phyloP scores from a whole-genome alignment of 2,113 vertebrate species.

The Noturus placidus region DNA sequence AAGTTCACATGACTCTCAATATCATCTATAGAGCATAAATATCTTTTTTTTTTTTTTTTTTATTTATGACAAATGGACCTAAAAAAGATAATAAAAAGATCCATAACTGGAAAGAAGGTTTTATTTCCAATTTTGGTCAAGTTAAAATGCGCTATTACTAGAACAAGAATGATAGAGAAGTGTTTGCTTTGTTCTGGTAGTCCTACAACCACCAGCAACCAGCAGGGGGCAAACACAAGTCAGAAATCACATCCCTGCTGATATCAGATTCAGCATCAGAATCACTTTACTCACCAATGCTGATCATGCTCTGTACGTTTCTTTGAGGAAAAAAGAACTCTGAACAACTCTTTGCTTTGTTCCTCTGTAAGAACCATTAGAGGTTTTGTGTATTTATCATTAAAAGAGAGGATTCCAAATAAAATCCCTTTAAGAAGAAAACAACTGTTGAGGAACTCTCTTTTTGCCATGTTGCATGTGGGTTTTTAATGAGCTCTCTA shows the following conservation, averaged over 20 bases:
- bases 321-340: background rate
- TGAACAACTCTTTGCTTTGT: background rate
- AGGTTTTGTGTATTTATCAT: background rate
- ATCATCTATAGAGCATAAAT: background rate
- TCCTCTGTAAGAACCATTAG: background rate
- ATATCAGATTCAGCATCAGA: background rate
- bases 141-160: too few relatives aligned
- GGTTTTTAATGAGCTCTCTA: background rate
- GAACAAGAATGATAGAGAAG: background rate
- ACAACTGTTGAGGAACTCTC: background rate
- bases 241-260: background rate
- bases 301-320: background rate
- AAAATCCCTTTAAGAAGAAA: background rate
- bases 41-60: too few relatives aligned
- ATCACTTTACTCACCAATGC: background rate
- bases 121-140: background rate
- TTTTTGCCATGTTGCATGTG: background rate
- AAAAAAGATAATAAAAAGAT: too few relatives aligned
- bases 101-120: background rate
- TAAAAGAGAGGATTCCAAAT: background rate
- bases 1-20: background rate
- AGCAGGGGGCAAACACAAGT: slow-evolving; percentile 18
- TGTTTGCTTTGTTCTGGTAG: background rate
- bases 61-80: too few relatives aligned
- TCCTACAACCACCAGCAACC: slow-evolving; percentile 19